Base-by-base conservation (phyloP, 2,797 vertebrate genomes). In the Vultur gryphus region DNA sequence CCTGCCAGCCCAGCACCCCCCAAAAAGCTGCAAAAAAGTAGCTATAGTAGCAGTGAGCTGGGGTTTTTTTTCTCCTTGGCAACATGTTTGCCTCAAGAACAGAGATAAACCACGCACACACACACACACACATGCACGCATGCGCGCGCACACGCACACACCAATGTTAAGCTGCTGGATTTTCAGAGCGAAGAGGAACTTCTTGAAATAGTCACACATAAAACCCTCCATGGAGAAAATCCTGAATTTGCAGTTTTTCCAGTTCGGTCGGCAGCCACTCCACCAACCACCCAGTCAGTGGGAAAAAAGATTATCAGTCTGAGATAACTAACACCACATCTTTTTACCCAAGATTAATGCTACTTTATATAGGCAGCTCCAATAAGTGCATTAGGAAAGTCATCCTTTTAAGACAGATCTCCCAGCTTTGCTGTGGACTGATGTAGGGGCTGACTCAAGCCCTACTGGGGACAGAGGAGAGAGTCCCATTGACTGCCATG, bases 1-100 rank as follows among this genome's bases (percentile, higher is more conserved):
- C 79, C 84, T 79, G 66, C 55, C 41, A 69, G 31, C 10, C 21
- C 21, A 79, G 35, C 41, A 71, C 10, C 28, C 39, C n/a, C 18
- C 4, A 13, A 65, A 90, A 88, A 55, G 3, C 37, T 58, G 35
- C 51, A 70, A 55, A 90, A 70, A 62, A 31, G 6, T 21, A 88
- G 39, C 29, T 59, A 37, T 11, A 55, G 28, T n/a, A 80, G 61
- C 46, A 33, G 31, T 72, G 49, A 85, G n/a, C 26, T 65, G 70
- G 18, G 52, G 29, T 89, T 93, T 48, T 75, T 96, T 89, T 85
- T 76, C 58, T 81, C 72, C 46, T 80, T 97, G 90, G 46, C 77
- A 69, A 65, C 20, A n/a, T n/a, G 24, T 64, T 52, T 79, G 37
- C 55, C 44, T 82, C 59, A 48, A 72, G 78, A 91, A 54, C 29